Conservation (phyloP, 2,113 vertebrate genomes). For the Lophura nycthemera region DNA sequence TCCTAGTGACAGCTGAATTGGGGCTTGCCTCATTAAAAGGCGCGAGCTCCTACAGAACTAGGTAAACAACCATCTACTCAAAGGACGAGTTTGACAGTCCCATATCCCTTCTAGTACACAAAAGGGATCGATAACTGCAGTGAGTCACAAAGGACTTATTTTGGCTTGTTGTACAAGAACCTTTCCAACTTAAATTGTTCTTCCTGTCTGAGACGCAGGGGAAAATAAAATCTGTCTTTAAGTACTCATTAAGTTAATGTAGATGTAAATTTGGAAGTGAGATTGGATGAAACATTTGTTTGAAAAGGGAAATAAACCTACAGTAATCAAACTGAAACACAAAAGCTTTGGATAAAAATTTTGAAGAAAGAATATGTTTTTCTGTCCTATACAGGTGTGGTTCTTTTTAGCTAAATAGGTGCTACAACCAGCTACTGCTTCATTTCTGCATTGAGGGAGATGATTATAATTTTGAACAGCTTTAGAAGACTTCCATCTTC, state of each 20-base stretch:
- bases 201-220: background rate
- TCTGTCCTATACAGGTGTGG: background rate
- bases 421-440: background rate
- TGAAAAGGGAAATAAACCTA: background rate
- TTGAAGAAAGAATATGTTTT: background rate
- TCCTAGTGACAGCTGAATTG: background rate
- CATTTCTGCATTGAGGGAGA: background rate
- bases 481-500: background rate
- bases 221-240: background rate
- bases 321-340: background rate
- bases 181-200: background rate
- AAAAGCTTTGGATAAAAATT: background rate
- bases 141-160: background rate
- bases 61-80: background rate
- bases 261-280: background rate
- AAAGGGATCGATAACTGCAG: background rate
- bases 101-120: background rate
- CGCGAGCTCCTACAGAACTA: background rate
- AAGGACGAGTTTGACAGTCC: background rate
- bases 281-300: background rate
- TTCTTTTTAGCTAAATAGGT: background rate
- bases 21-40: background rate
- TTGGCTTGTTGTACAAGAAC: background rate
- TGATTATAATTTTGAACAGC: background rate
- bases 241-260: background rate